A percentile compares a stretch with the other conserved stretches of the same genome.
Conservation (phyloP, 2,888 invertebrate species). For the Nasonia oneida region DNA sequence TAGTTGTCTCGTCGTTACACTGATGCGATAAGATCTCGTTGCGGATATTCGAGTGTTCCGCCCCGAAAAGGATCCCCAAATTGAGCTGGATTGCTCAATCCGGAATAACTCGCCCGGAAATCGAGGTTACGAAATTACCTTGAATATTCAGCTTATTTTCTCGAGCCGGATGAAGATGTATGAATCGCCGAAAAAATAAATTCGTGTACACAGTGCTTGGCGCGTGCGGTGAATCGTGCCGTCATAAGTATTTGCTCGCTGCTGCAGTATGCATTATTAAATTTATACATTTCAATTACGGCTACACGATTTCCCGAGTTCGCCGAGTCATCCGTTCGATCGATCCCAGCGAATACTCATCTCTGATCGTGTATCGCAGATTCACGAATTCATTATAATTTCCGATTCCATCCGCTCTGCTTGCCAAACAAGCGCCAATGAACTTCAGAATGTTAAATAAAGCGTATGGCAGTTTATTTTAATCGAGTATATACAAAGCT, state of each 20-base stretch:
- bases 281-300: not conserved
- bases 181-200: not conserved
- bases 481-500: too few relatives aligned
- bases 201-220: not conserved
- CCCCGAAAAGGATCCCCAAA: constrained; percentile 2
- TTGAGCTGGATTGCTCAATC: constrained; percentile 50
- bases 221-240: not conserved
- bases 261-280: not conserved
- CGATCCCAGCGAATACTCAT: not conserved
- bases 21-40: not conserved
- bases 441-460: too few relatives aligned
- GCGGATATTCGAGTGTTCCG: constrained; percentile 3
- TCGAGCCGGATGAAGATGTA: not conserved
- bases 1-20: not conserved
- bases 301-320: constrained; percentile 13
- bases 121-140: constrained; percentile 45
- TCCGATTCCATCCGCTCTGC: too few relatives aligned
- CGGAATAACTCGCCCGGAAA: constrained; percentile 21
- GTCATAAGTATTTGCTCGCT: not conserved
- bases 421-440: too few relatives aligned
- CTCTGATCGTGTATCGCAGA: not conserved
- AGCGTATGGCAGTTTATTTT: too few relatives aligned
- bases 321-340: constrained; percentile 8
- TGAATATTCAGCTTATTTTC: constrained; percentile 41
- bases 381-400: not conserved